Conservation (phyloP, 2,113 vertebrate genomes). For the Scalopus aquaticus region DNA sequence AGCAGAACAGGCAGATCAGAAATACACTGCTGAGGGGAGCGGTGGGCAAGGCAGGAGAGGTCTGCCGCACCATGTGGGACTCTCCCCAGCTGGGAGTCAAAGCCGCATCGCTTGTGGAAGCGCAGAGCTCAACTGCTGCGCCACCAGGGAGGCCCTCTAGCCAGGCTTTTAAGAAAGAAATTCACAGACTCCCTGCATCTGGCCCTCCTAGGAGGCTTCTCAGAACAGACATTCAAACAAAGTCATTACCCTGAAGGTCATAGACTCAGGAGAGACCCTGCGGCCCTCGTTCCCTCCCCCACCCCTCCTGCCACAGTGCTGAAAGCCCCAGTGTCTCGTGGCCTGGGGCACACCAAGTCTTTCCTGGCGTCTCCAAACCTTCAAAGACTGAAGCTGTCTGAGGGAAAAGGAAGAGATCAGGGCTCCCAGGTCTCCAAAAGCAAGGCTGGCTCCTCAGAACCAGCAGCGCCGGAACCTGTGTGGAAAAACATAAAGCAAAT, state of each 20-base stretch:
- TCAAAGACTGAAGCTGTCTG: neutral
- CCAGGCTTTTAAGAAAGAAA: neutral
- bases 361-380: neutral
- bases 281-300: neutral
- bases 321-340: neutral
- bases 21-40: too few relatives aligned
- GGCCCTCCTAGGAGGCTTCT: neutral
- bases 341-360: neutral
- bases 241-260: neutral
- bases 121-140: too few relatives aligned
- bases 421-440: neutral
- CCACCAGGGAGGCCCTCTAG: too few relatives aligned
- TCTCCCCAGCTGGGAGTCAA: too few relatives aligned
- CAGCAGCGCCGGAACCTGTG: neutral
- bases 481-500: conserved; percentile 21
- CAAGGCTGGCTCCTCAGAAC: neutral
- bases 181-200: neutral
- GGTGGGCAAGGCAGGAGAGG: too few relatives aligned
- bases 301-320: neutral
- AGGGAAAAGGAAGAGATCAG: neutral
- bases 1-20: too few relatives aligned
- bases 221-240: neutral
- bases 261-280: neutral
- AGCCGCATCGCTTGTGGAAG: too few relatives aligned
- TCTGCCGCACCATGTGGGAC: too few relatives aligned